Evolutionary conservation across 2,888 invertebrate genomes (phyloP).

Genomic region (Epirrhoe tristata): DNA sequence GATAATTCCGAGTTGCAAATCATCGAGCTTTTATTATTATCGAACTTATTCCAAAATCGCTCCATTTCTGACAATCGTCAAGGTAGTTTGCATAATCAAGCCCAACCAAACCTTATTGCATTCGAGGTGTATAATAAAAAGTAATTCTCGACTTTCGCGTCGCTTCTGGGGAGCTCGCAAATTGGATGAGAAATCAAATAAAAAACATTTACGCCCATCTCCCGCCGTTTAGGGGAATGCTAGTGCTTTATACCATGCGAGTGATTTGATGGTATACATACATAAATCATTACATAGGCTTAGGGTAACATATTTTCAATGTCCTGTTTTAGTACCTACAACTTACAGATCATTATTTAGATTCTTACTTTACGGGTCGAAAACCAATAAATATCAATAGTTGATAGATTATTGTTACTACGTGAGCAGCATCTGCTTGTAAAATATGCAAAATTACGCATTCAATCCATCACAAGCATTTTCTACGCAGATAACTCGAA

Average conservation of each 20-base stretch:
- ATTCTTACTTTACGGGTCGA: background rate
- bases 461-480: background rate
- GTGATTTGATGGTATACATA: constrained; percentile 22
- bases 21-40: background rate
- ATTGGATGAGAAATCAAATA: constrained; percentile 82
- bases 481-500: background rate
- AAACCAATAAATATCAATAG: too few relatives aligned
- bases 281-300: constrained; percentile 3
- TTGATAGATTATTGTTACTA: too few relatives aligned
- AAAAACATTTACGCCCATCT: constrained; percentile 71
- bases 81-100: constrained; percentile 19
- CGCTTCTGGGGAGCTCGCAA: constrained; percentile 73
- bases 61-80: background rate
- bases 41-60: constrained; percentile 1
- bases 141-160: constrained; percentile 39
- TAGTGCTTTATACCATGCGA: constrained; percentile 14
- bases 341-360: background rate
- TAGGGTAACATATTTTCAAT: constrained; percentile 11
- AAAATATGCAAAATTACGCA: too few relatives aligned
- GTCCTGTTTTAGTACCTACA: background rate
- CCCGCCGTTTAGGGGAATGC: constrained; percentile 48
- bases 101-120: constrained; percentile 25
- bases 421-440: too few relatives aligned
- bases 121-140: constrained; percentile 31
- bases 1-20: background rate